Conservation (phyloP, 2,888 invertebrate species). For the Torymus texanus region DNA sequence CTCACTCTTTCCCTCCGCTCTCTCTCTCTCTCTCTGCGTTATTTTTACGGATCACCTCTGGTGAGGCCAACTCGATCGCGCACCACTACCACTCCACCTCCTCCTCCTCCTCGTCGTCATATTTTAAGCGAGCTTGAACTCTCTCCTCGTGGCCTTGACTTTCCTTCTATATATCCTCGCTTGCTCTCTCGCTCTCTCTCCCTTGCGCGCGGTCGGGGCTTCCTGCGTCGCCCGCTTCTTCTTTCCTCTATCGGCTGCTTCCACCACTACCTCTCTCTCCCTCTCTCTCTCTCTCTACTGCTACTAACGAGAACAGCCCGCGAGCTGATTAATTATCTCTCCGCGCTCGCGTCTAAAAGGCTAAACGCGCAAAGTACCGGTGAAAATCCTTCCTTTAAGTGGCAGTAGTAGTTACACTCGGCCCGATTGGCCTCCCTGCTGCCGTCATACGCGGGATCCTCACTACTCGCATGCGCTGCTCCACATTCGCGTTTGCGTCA, state of each 20-base stretch:
- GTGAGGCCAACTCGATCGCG: constrained; percentile 17
- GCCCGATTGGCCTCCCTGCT: no score
- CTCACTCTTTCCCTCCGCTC: no score
- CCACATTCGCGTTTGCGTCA: not conserved
- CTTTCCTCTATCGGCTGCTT: no score
- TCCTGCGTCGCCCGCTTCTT: no score
- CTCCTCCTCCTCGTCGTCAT: not conserved
- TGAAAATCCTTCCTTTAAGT: not conserved
- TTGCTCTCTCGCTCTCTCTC: not conserved
- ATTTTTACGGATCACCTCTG: constrained; percentile 8
- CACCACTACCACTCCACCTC: constrained; percentile 1
- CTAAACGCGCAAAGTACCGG: constrained; percentile 38
- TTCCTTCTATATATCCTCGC: constrained; percentile 1
- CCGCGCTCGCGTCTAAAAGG: constrained; percentile 61
- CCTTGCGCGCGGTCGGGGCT: no score
- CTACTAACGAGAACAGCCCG: constrained; percentile 15
- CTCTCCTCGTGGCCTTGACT: constrained; percentile 31
- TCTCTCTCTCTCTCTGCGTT: no score
- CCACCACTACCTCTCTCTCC: constrained; percentile 44
- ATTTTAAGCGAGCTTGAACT: constrained; percentile 37
- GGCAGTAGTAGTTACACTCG: no score
- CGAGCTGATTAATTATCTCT: constrained; percentile 68
- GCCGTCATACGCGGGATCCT: no score
- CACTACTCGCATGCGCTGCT: no score
- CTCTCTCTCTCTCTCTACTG: constrained; percentile 1